Conservation (phyloP, 2,113 vertebrate genomes). For the Melospiza melodia region DNA sequence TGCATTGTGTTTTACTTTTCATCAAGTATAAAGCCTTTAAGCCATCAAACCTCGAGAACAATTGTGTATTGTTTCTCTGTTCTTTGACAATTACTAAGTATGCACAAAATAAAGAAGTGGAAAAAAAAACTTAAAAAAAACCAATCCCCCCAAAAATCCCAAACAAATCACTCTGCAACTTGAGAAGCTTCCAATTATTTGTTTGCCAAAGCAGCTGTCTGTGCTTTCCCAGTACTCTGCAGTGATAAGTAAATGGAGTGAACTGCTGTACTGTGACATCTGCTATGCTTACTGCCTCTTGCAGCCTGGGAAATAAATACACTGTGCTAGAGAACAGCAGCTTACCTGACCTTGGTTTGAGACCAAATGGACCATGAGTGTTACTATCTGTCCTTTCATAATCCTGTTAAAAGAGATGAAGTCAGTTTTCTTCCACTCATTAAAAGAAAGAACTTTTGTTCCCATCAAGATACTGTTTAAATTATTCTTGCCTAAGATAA, state of each 20-base stretch:
- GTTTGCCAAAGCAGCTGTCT: not conserved
- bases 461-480: not conserved
- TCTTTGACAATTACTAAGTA: not conserved
- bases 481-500: not conserved
- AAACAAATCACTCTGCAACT: not conserved
- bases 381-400: slow-evolving; percentile 77
- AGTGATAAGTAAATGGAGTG: not conserved
- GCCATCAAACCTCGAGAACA: not conserved
- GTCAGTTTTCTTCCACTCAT: not conserved
- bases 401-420: slow-evolving; percentile 68
- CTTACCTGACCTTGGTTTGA: slow-evolving; percentile 96
- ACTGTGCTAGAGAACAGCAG: not conserved
- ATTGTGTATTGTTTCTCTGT: not conserved
- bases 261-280: not conserved
- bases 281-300: not conserved
- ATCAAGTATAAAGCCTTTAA: not conserved
- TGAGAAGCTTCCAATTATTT: not conserved
- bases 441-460: not conserved
- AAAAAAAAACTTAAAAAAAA: not conserved
- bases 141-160: too few species aligned
- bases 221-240: not conserved
- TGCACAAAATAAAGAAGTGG: not conserved
- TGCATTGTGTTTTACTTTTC: not conserved
- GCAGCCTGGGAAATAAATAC: not conserved
- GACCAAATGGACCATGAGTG: slow-evolving; percentile 85